Conservation (phyloP, 2,888 invertebrate species). For the Metalampra italica region DNA sequence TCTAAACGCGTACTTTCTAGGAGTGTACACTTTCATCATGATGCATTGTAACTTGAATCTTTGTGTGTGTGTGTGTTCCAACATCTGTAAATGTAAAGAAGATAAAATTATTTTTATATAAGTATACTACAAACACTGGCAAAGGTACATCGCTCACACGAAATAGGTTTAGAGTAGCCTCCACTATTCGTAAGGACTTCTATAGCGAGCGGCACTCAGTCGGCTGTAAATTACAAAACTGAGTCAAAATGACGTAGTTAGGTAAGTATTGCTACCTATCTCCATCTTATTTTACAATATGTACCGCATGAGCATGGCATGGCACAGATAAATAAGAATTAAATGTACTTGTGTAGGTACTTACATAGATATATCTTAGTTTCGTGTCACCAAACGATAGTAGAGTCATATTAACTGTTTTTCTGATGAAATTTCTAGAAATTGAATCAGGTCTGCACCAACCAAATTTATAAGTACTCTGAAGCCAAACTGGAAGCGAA, state of each 20-base stretch:
- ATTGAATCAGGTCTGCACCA: conserved; percentile 35
- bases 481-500: conserved; percentile 26
- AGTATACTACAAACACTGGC: too few relatives aligned
- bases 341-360: conserved; percentile 16
- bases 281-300: not conserved
- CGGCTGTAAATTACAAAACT: too few relatives aligned
- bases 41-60: conserved; percentile 38
- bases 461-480: conserved; percentile 53
- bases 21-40: conserved; percentile 40
- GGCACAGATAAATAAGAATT: too few relatives aligned
- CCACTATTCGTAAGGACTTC: too few relatives aligned
- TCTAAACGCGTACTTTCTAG: conserved; percentile 30
- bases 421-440: conserved; percentile 24
- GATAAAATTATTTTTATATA: too few relatives aligned
- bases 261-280: not conserved
- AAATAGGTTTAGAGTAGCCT: too few relatives aligned
- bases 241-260: not conserved
- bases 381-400: conserved; percentile 23
- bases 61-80: conserved; percentile 31
- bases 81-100: conserved; percentile 41
- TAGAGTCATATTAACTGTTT: conserved; percentile 31
- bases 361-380: conserved; percentile 42
- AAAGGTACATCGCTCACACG: too few relatives aligned
- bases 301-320: too few relatives aligned
- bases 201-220: too few relatives aligned